phyloP scores from a whole-genome alignment of 1,140 invertebrate species.

The Drosophila punjabiensis region DNA sequence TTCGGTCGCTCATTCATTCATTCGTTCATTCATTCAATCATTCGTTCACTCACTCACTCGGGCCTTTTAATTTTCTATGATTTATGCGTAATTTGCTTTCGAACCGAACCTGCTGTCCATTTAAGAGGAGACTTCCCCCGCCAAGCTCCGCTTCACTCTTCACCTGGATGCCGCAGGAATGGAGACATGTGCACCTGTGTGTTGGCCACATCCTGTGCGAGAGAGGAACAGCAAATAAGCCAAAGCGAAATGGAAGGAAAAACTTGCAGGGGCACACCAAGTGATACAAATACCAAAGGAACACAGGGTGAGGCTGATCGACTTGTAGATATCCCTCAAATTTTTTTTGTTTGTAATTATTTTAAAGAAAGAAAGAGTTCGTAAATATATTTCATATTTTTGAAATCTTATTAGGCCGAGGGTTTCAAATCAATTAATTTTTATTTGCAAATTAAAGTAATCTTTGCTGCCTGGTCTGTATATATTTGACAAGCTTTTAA shows the following conservation, averaged over 20 bases:
- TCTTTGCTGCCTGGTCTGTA: neutral
- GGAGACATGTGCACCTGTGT: conserved; percentile 72
- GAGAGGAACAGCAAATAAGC: conserved; percentile 43
- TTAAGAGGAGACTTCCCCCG: conserved; percentile 45
- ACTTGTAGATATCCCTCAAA: neutral
- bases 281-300: conserved; percentile 4
- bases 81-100: conserved; percentile 71
- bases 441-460: neutral
- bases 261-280: conserved; percentile 13
- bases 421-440: neutral
- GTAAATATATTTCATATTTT: neutral
- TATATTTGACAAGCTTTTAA: neutral
- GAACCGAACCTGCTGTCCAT: conserved; percentile 35
- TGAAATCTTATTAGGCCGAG: neutral
- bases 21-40: conserved; percentile 23
- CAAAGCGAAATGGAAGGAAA: conserved; percentile 19
- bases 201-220: conserved; percentile 66
- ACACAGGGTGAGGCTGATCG: neutral
- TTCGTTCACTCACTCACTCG: conserved; percentile 24
- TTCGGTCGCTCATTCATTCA: conserved; percentile 11
- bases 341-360: neutral
- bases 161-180: conserved; percentile 11
- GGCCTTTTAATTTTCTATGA: conserved; percentile 77
- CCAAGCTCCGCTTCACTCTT: neutral
- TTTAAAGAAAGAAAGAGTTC: neutral